Percentiles rank a stretch among this genome's conserved stretches.
phyloP scores from a whole-genome alignment of 2,888 invertebrate species.

The Escarpia spicata region DNA sequence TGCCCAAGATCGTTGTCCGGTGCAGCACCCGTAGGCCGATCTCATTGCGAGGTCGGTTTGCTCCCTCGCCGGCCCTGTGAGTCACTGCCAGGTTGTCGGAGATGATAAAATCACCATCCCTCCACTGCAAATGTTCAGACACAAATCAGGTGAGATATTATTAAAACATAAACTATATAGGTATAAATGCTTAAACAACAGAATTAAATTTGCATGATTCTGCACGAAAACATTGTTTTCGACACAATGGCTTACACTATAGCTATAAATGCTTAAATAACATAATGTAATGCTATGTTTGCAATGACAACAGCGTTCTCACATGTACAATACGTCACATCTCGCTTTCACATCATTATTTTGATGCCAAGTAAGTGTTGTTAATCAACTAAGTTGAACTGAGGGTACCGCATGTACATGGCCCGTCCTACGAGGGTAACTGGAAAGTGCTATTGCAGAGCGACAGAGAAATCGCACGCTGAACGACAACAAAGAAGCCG shows the following conservation, averaged over 20 bases:
- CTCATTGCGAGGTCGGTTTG: constrained; percentile 48
- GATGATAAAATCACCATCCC: constrained; percentile 59
- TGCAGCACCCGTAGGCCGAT: constrained; percentile 59
- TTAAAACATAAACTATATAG: background rate
- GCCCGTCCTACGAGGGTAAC: too few relatives aligned
- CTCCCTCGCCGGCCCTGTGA: constrained; percentile 59
- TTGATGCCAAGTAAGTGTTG: too few relatives aligned
- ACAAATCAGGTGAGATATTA: too few relatives aligned
- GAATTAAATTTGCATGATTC: too few relatives aligned
- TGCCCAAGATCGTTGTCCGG: constrained; percentile 55
- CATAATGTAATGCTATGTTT: background rate
- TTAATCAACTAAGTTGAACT: too few relatives aligned
- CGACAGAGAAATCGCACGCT: too few relatives aligned
- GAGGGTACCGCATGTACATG: too few relatives aligned
- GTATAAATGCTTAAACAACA: background rate
- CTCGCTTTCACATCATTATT: background rate
- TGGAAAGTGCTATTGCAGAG: too few relatives aligned
- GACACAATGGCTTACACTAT: too few relatives aligned
- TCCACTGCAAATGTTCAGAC: constrained; percentile 49
- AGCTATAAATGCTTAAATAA: background rate
- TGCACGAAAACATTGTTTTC: too few relatives aligned
- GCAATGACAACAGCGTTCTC: background rate
- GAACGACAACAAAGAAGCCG: too few relatives aligned
- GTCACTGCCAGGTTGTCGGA: constrained; percentile 60
- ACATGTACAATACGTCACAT: background rate